These are phyloP conservation scores for Eupithecia pulchellata DNA, from an alignment of 2,888 invertebrate genomes.

Conservation along the genomic window DNA sequence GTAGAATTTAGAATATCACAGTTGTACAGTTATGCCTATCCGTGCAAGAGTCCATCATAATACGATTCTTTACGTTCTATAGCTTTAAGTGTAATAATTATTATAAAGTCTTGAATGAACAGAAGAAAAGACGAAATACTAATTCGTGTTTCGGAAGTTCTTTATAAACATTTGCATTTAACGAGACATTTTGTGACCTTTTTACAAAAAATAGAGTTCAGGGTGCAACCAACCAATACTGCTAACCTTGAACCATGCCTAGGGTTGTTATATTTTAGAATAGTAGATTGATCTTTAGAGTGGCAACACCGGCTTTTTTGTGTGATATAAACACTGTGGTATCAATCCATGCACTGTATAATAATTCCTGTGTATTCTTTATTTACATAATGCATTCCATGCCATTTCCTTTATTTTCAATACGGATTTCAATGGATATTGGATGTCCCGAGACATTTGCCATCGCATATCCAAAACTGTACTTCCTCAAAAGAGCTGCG, in stretches of 20 bases:
- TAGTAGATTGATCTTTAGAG: background rate
- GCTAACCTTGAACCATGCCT: background rate
- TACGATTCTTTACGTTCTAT: background rate
- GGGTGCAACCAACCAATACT: background rate
- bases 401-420: conserved; percentile 13
- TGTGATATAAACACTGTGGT: background rate
- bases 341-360: conserved; percentile 21
- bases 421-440: background rate
- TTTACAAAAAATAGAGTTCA: background rate
- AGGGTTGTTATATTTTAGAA: background rate
- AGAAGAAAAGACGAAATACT: background rate
- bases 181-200: background rate
- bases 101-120: background rate
- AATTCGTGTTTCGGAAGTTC: background rate
- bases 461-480: background rate
- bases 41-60: background rate
- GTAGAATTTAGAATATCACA: conserved; percentile 21
- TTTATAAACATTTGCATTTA: background rate
- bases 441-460: background rate
- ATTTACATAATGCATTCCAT: conserved; percentile 29
- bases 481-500: background rate
- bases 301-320: background rate
- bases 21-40: background rate
- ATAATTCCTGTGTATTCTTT: background rate
- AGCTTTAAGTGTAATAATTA: background rate